Evolutionary conservation across 1,140 invertebrate genomes (phyloP).

Genomic region (Apis mellifera): DNA sequence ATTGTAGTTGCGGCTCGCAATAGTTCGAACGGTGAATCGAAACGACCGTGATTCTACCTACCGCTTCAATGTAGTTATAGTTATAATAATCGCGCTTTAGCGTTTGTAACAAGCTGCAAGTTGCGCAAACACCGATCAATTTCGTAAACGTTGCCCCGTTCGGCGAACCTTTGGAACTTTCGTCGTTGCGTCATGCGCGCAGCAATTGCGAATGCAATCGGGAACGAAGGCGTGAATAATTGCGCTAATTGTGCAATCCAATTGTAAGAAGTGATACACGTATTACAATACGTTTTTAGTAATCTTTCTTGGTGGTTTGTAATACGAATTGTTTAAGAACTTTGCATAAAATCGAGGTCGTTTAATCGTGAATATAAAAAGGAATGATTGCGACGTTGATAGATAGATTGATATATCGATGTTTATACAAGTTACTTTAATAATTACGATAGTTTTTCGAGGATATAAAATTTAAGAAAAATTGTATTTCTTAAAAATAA

Average conservation of each 20-base stretch:
- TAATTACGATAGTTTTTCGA: too few relatives aligned
- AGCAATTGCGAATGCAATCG: not conserved
- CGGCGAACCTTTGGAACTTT: not conserved
- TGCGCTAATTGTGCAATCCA: not conserved
- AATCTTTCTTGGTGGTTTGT: too few relatives aligned
- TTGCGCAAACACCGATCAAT: conserved; percentile 23
- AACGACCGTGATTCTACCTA: conserved; percentile 23
- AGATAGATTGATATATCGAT: too few relatives aligned
- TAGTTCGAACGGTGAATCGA: conserved; percentile 33
- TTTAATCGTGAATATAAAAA: too few relatives aligned
- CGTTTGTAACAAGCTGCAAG: not conserved
- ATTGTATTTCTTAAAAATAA: too few relatives aligned
- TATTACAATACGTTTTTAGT: too few relatives aligned
- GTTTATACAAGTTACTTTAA: too few relatives aligned
- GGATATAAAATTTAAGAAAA: too few relatives aligned
- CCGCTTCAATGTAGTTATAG: conserved; percentile 17
- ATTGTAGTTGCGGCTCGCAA: not conserved
- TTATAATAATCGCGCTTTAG: conserved; percentile 5
- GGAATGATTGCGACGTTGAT: too few relatives aligned
- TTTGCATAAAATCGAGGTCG: too few relatives aligned
- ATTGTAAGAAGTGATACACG: too few relatives aligned
- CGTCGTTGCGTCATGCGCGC: not conserved
- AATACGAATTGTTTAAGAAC: too few relatives aligned
- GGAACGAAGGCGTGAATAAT: not conserved
- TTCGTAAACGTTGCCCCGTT: not conserved